Base-by-base conservation (phyloP, 2,888 invertebrate species). In the Sinentomon sp. region DNA sequence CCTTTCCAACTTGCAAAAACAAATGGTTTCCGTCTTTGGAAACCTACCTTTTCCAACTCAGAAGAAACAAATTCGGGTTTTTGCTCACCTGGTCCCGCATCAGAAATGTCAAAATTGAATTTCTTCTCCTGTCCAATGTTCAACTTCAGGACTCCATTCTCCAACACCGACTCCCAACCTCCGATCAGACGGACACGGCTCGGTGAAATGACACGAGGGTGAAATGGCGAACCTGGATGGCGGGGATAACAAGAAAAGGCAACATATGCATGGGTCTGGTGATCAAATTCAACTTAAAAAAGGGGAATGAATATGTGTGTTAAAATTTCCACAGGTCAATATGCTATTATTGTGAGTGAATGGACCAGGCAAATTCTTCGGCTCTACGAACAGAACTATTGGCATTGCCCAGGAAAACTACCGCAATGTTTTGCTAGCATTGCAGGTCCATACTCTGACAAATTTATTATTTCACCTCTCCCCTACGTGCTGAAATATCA, bases 131-230 rank as follows among this genome's bases (percentile, higher is more conserved):
- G 56, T 5, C 55, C 54, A 18, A 57, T 51, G 7, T 49, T 48
- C 26, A 62, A 50, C 28, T 51, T 50, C 21, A 62, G 48, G n/a
- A 53, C 44, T 36, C 56, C 53, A 25, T 68, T 66, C 51, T 83
- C 80, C 41, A 73, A 55, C 34, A 72, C 59, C 18, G 74, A 67
- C 30, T 75, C 69, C 82, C 85, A 85, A 1, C 87, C 89, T 5
- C 83, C 85, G 27, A 78, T 68, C 4, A 72, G 60, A 35, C 64
- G 53, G 23, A 76, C 68, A 34, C 69, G 67, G 23, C 66, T 61
- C 7, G 70, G 65, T 52, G 75, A 70, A 40, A 73, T 66, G 5
- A 76, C 66, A 34, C 68, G 66, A 4, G 80, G 71, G 43, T 73
- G 73, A 63, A 76, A 80, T 0, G 80, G 80, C 33, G 77, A 77